Base-by-base conservation (phyloP, 2,113 vertebrate genomes). In the Hipposideros armiger region DNA sequence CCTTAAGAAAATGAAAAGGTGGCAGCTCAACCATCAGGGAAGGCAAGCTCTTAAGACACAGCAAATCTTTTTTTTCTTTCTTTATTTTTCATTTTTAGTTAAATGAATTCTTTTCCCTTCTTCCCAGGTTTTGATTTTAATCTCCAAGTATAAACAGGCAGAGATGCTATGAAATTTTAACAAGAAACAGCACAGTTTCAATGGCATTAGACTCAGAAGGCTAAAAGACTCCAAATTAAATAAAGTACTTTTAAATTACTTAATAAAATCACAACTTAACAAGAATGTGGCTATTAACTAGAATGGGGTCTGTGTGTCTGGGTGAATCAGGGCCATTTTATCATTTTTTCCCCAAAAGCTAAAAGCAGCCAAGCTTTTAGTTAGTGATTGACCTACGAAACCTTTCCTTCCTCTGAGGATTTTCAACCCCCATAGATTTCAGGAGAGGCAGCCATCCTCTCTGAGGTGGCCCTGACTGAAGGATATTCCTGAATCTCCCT, bases 151-250 rank as follows among this genome's bases (percentile, higher is more conserved):
- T 93, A 97, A 96, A 15, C 28, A 26, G 26, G 6, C 36, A 89
- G 82, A 97, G 58, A 13, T 62, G 66, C 42, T 95, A 66, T 97
- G 91, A 70, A 90, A 5, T 67, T 96, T 90, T 90, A 50, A 91
- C 14, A 82, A 67, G 86, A 97, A 97, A 50, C n/a, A 97, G 90
- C 50, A 26, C 52, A 22, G 66, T 97, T 96, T 92, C 73, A 86
- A 86, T 78, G 69, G 42, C 40, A 45, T 50, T 66, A 64, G 52
- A 45, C 83, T 78, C 56, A 66, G 50, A 90, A 91, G 14, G 56
- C 26, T 1, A 95, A 73, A 45, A 76, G 9, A 91, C 54, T 69
- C 85, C 89, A 28, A 58, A 73, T 92, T 92, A 74, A 45, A 89
- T 94, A 97, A 93, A 36, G 54, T 91, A 28, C 2, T 17, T 93